Conservation (phyloP, 1,140 invertebrate species). For the Zaprionus camerounensis region DNA sequence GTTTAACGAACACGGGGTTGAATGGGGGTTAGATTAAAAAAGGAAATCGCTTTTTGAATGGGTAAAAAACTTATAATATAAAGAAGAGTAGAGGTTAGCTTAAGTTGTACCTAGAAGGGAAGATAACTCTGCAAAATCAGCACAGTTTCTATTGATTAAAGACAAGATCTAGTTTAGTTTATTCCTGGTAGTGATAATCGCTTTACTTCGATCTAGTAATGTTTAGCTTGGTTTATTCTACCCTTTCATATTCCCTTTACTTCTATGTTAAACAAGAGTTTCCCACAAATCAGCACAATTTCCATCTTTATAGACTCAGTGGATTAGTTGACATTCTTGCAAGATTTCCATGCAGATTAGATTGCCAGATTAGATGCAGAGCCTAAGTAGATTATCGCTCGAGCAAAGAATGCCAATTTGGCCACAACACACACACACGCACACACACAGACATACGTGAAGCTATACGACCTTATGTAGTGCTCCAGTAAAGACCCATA, state of each 20-base stretch:
- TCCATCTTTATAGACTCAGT: not conserved
- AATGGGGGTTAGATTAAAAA: not conserved
- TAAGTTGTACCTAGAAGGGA: too few species aligned
- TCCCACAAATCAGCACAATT: not conserved
- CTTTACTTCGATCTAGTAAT: too few species aligned
- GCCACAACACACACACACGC: not conserved
- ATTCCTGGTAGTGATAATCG: too few species aligned
- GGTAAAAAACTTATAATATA: too few species aligned
- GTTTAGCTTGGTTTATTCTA: too few species aligned
- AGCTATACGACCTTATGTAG: constrained; percentile 3
- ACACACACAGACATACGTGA: not conserved
- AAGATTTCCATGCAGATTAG: not conserved
- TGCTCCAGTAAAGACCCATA: constrained; percentile 37
- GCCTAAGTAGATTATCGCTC: not conserved
- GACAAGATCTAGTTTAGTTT: too few species aligned
- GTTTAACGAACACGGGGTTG: not conserved
- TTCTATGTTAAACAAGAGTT: not conserved
- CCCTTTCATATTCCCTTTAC: not conserved
- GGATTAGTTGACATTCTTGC: not conserved
- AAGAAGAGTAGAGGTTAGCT: too few species aligned
- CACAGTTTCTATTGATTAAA: too few species aligned
- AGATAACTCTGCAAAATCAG: too few species aligned
- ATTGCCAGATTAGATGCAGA: constrained; percentile 1
- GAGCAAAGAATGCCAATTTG: not conserved
- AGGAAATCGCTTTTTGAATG: too few species aligned